These are phyloP conservation scores for Agrotis exclamationis DNA, from an alignment of 2,888 invertebrate genomes.

Conservation along the genomic window DNA sequence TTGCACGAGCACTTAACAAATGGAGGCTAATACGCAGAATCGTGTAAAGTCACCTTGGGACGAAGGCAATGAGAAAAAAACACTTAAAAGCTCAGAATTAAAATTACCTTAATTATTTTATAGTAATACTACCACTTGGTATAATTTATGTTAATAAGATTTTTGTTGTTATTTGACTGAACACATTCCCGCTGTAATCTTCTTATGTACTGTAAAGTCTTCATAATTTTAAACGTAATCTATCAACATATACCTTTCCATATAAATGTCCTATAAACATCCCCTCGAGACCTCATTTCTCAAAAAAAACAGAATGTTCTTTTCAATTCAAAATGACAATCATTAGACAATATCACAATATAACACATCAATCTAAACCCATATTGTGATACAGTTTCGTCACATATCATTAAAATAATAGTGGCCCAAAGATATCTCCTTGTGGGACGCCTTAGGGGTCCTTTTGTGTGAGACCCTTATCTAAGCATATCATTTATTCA, in stretches of 20 bases:
- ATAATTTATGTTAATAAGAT: background rate
- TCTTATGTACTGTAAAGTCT: background rate
- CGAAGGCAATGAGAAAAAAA: no score
- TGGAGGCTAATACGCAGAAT: no score
- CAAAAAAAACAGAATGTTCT: conserved; percentile 56
- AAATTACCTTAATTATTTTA: background rate
- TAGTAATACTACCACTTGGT: background rate
- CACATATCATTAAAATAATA: conserved; percentile 86
- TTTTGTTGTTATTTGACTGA: no score
- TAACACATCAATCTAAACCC: conserved; percentile 65
- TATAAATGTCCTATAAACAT: conserved; percentile 58
- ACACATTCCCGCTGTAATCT: background rate
- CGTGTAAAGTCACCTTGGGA: no score
- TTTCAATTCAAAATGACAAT: conserved; percentile 68
- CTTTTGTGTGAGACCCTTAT: conserved; percentile 86
- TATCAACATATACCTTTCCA: conserved; percentile 42
- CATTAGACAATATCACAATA: conserved; percentile 68
- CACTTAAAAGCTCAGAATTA: background rate
- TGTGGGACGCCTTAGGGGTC: conserved; percentile 80
- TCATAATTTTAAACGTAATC: conserved; percentile 20
- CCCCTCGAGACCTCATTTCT: conserved; percentile 51
- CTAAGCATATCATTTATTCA: conserved; percentile 89
- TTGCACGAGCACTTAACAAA: no score
- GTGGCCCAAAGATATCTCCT: conserved; percentile 80
- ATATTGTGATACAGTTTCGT: conserved; percentile 86